phyloP scores from a whole-genome alignment of 2,888 invertebrate genomes.

The Rhimphoctona megacephalus region DNA sequence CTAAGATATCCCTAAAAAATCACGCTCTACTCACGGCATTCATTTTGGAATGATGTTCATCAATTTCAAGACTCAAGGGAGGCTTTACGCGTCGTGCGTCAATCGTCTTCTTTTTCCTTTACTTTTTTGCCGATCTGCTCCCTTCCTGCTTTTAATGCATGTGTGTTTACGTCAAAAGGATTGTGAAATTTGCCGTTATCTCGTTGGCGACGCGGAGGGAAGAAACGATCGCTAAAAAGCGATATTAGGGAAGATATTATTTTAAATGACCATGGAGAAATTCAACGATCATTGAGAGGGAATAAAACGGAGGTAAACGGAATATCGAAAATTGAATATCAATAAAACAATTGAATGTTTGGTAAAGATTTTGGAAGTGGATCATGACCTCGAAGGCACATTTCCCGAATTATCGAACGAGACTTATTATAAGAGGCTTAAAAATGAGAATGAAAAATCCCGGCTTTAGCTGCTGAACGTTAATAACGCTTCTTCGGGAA shows the following conservation, averaged over 20 bases:
- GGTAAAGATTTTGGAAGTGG: neutral
- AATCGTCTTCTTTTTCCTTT: conserved; percentile 17
- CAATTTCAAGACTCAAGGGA: conserved; percentile 50
- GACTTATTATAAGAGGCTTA: conserved; percentile 37
- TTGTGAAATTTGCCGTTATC: conserved; percentile 21
- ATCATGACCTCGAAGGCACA: neutral
- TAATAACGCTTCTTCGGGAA: conserved; percentile 32
- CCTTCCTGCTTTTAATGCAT: conserved; percentile 15
- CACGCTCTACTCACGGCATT: conserved; percentile 23
- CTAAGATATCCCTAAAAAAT: neutral
- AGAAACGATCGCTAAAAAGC: neutral
- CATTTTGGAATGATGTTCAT: conserved; percentile 53
- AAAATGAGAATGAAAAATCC: conserved; percentile 29
- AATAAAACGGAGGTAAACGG: neutral
- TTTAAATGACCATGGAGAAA: neutral
- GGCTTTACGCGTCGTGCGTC: conserved; percentile 44
- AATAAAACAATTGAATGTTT: neutral
- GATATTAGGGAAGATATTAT: neutral
- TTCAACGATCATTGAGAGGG: neutral
- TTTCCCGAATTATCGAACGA: conserved; percentile 38
- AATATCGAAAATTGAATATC: neutral
- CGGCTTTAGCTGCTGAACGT: conserved; percentile 10
- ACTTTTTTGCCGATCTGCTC: neutral
- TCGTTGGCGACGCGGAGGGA: neutral
- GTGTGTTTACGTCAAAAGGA: conserved; percentile 31